phyloP scores from a whole-genome alignment of 1,140 invertebrate genomes.

The Zaprionus davidi region DNA sequence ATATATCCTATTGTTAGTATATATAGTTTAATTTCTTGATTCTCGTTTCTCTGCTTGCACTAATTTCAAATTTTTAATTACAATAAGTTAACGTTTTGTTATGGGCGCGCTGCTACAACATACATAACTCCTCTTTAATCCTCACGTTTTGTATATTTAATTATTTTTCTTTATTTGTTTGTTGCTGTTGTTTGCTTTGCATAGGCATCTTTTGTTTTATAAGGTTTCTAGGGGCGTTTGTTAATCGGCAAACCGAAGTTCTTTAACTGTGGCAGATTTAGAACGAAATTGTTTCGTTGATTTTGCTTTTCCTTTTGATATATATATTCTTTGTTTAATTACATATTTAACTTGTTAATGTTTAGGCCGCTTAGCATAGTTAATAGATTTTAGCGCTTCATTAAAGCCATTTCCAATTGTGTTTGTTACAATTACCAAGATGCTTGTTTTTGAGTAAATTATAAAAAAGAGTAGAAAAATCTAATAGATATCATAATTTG shows the following conservation, averaged over 20 bases:
- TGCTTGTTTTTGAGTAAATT: slow-evolving; percentile 72
- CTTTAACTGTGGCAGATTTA: slow-evolving; percentile 47
- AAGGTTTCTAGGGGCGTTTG: slow-evolving; percentile 49
- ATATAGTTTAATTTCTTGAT: slow-evolving; percentile 62
- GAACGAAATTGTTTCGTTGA: slow-evolving; percentile 56
- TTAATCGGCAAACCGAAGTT: slow-evolving; percentile 32
- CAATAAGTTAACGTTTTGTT: slow-evolving; percentile 77
- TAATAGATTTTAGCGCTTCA: slow-evolving; percentile 60
- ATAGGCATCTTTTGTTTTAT: slow-evolving; percentile 73
- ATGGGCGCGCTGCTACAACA: slow-evolving; percentile 33
- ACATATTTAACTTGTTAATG: slow-evolving; percentile 37
- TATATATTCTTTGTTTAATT: slow-evolving; percentile 21
- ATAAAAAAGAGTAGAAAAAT: slow-evolving; percentile 83
- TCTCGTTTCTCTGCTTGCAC: slow-evolving; percentile 35
- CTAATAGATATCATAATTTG: slow-evolving; percentile 72
- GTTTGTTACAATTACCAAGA: slow-evolving; percentile 65
- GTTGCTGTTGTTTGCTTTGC: slow-evolving; percentile 52
- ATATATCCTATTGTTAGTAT: slow-evolving; percentile 65
- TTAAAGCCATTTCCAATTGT: slow-evolving; percentile 60
- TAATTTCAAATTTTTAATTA: slow-evolving; percentile 56
- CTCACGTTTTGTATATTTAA: slow-evolving; percentile 3
- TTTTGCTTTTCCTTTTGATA: slow-evolving; percentile 33
- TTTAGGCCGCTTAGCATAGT: slow-evolving; percentile 72
- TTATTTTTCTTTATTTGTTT: slow-evolving; percentile 36
- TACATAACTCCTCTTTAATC: slow-evolving; percentile 34